phyloP scores from a whole-genome alignment of 1,140 invertebrate species.

The Dendroctonus ponderosae region DNA sequence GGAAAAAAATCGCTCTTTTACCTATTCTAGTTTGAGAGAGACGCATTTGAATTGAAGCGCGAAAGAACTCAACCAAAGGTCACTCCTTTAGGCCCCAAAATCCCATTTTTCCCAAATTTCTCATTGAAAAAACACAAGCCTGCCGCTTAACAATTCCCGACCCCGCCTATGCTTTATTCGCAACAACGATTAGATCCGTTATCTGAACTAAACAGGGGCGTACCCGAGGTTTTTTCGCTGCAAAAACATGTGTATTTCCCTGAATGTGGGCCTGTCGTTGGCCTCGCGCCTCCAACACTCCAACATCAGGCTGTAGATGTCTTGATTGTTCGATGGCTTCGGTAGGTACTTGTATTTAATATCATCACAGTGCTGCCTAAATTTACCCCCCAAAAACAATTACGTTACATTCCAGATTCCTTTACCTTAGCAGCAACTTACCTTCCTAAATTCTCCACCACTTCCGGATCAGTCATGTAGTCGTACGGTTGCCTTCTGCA shows the following conservation, averaged over 20 bases:
- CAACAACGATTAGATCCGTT: background rate
- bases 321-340: slow-evolving; percentile 62
- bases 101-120: no score
- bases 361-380: slow-evolving; percentile 59
- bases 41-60: no score
- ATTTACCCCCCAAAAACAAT: background rate
- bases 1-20: no score
- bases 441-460: slow-evolving; percentile 68
- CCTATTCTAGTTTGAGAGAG: no score
- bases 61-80: background rate
- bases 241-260: slow-evolving; percentile 79
- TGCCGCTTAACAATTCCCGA: slow-evolving; percentile 1
- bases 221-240: slow-evolving; percentile 78
- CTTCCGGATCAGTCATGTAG: slow-evolving; percentile 66
- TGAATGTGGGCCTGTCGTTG: slow-evolving; percentile 70
- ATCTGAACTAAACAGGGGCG: slow-evolving; percentile 55
- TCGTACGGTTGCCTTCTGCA: slow-evolving; percentile 71
- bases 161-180: background rate
- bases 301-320: slow-evolving; percentile 79
- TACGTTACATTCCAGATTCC: no score
- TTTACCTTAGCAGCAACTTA: background rate
- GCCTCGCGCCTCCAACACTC: slow-evolving; percentile 78
- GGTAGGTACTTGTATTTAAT: slow-evolving; percentile 65
- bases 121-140: no score
- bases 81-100: background rate